A percentile compares a stretch with the other conserved stretches of the same genome.
phyloP scores from a whole-genome alignment of 1,140 invertebrate genomes.

The Psix sp. region DNA sequence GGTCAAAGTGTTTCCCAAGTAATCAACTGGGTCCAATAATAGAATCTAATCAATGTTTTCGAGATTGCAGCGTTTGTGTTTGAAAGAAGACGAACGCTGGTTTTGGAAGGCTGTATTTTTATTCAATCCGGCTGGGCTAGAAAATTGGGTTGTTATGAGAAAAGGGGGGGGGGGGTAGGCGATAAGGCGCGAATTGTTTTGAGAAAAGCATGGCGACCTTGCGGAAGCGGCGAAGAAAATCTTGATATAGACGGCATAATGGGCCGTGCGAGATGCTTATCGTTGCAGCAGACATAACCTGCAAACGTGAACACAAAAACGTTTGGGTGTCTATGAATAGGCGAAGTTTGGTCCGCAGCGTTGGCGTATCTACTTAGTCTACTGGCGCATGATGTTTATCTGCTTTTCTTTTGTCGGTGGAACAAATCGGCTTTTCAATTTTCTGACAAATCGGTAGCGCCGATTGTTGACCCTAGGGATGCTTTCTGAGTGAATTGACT shows the following conservation, averaged over 20 bases:
- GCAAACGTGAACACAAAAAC: conserved; percentile 43
- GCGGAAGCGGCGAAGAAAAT: conserved; percentile 25
- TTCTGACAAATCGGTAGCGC: no score
- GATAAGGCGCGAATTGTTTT: conserved; percentile 23
- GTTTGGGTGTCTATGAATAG: conserved; percentile 52
- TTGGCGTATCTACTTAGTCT: conserved; percentile 40
- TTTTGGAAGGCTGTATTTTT: no score
- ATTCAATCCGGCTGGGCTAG: background rate
- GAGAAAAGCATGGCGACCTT: conserved; percentile 37
- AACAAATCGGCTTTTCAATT: background rate
- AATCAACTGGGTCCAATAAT: no score
- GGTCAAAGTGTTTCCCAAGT: no score
- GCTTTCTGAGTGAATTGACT: no score
- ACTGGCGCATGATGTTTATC: conserved; percentile 49
- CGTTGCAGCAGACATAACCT: conserved; percentile 45
- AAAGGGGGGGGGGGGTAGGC: background rate
- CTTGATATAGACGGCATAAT: background rate
- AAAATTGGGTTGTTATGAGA: background rate
- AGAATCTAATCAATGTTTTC: no score
- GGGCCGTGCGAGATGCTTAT: conserved; percentile 26
- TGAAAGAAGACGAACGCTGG: no score
- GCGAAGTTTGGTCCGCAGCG: conserved; percentile 32
- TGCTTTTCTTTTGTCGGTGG: background rate
- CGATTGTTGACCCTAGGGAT: no score
- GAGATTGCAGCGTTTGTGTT: no score